A percentile compares a stretch with the other conserved stretches of the same genome.
phyloP scores from a whole-genome alignment of 2,113 vertebrate genomes.

The Myodes glareolus region DNA sequence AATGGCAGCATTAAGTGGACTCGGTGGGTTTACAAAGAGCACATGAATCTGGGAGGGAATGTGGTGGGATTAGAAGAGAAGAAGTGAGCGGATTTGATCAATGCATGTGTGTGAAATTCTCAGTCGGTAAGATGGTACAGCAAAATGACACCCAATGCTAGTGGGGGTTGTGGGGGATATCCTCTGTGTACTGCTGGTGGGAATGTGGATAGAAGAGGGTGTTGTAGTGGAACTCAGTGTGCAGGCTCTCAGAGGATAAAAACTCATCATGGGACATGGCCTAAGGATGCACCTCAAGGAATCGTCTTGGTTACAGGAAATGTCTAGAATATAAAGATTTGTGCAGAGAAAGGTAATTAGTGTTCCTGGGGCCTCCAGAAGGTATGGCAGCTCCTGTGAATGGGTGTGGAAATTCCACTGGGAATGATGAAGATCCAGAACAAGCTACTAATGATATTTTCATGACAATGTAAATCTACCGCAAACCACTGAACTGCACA shows the following conservation, averaged over 20 bases:
- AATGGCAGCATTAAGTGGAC: neutral
- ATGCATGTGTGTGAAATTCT: neutral
- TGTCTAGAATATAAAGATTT: neutral
- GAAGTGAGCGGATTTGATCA: neutral
- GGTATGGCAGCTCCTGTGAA: neutral
- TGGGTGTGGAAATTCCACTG: neutral
- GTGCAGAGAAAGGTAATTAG: neutral
- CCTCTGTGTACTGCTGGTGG: too few species aligned
- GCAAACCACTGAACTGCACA: neutral
- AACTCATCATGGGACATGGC: neutral
- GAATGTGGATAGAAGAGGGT: accelerated
- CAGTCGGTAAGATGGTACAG: neutral
- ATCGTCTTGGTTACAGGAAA: neutral
- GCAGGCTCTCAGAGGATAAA: neutral
- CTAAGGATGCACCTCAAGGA: neutral
- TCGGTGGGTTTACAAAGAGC: neutral
- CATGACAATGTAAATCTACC: neutral
- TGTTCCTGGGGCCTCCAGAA: neutral
- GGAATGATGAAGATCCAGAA: neutral
- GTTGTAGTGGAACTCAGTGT: neutral
- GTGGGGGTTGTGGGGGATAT: neutral
- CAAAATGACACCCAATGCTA: neutral
- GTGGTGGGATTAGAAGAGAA: too few species aligned
- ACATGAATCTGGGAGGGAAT: neutral
- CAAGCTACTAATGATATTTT: neutral